Conservation (phyloP, 2,797 vertebrate genomes). For the Coluber constrictor region DNA sequence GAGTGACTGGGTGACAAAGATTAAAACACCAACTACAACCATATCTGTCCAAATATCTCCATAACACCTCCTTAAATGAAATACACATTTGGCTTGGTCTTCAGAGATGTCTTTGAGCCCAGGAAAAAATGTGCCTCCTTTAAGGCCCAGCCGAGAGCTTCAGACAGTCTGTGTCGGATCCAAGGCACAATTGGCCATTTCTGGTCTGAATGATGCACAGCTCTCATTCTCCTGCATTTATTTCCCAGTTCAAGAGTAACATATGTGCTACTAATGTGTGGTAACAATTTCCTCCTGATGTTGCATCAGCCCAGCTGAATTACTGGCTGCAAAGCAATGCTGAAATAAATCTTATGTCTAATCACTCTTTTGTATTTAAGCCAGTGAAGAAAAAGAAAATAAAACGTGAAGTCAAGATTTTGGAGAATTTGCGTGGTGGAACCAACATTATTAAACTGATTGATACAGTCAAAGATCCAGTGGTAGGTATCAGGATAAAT, state of each 20-base stretch:
- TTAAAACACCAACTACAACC: not conserved
- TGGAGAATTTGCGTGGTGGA: slow-evolving; percentile 95
- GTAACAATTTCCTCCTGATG: not conserved
- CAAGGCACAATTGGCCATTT: not conserved
- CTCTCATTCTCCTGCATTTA: not conserved
- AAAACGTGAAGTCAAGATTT: slow-evolving; percentile 97
- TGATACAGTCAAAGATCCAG: slow-evolving; percentile 96
- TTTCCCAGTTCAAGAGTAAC: not conserved
- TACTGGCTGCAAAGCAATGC: slow-evolving; percentile 4
- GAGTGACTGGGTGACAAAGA: not conserved
- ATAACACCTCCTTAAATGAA: not conserved
- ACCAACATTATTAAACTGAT: slow-evolving; percentile 98
- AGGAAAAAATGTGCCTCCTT: not conserved
- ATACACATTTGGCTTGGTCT: not conserved
- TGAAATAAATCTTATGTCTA: slow-evolving; percentile 71
- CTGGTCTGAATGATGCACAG: not conserved
- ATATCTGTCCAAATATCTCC: not conserved
- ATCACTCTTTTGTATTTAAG: slow-evolving; percentile 80
- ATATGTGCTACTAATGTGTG: not conserved
- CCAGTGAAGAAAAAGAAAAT: slow-evolving; percentile 99
- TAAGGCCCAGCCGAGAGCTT: not conserved
- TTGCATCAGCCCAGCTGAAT: not conserved
- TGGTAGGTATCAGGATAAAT: slow-evolving; percentile 77
- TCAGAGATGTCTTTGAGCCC: not conserved
- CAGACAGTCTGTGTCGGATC: not conserved